Conservation (phyloP, 2,797 vertebrate species). For the Pseudotriccus pelzelni region DNA sequence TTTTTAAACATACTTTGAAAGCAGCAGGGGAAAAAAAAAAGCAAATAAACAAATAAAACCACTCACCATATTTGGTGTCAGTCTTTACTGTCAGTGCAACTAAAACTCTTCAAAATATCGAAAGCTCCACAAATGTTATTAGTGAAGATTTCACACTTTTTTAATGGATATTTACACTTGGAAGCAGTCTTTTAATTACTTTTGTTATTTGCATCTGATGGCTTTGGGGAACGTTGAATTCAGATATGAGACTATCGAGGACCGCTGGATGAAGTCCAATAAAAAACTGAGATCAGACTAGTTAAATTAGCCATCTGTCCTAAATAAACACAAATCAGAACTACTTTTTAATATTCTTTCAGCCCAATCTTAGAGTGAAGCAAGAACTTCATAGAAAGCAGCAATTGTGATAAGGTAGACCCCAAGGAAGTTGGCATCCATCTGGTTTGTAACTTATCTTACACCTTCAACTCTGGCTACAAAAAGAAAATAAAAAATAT, state of each 20-base stretch:
- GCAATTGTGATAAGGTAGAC: not conserved
- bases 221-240: not conserved
- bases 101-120: conserved; percentile 12
- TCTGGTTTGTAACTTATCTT: not conserved
- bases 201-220: conserved; percentile 5
- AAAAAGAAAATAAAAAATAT: not conserved
- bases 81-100: conserved; percentile 47
- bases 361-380: not conserved
- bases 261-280: not conserved
- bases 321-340: not conserved
- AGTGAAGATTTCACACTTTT: not conserved
- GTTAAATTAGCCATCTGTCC: conserved; percentile 1
- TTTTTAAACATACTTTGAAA: conserved; percentile 22
- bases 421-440: not conserved
- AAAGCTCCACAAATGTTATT: conserved; percentile 15
- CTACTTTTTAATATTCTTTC: not conserved
- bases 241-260: not conserved
- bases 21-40: not conserved
- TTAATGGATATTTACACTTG: conserved; percentile 41
- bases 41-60: conserved; percentile 25
- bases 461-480: not conserved
- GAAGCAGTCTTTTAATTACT: conserved; percentile 54
- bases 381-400: not conserved
- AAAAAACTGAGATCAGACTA: conserved; percentile 11
- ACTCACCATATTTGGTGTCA: conserved; percentile 36